phyloP scores from a whole-genome alignment of 2,113 vertebrate species.

The Petroica traversi region DNA sequence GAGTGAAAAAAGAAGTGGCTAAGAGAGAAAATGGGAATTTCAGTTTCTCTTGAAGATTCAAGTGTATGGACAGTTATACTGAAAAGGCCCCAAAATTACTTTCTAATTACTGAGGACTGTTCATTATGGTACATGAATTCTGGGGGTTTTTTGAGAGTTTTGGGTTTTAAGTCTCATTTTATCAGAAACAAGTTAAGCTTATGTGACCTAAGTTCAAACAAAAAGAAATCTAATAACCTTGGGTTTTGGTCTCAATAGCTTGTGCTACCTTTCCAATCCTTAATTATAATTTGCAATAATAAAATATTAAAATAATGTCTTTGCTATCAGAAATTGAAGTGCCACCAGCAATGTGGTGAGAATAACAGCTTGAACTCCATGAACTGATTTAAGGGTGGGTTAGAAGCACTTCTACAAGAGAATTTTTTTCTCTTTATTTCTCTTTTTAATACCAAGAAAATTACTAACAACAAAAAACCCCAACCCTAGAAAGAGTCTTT shows the following conservation, averaged over 20 bases:
- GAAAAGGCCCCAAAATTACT: background rate
- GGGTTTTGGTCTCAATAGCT: background rate
- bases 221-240: background rate
- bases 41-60: background rate
- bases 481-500: background rate
- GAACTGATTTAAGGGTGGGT: background rate
- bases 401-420: background rate
- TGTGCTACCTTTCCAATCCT: background rate
- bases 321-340: background rate
- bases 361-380: background rate
- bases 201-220: background rate
- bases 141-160: background rate
- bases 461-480: too few relatives aligned
- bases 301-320: background rate
- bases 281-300: background rate
- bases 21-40: background rate
- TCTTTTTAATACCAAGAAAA: too few relatives aligned
- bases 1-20: background rate
- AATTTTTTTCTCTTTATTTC: background rate
- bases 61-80: background rate
- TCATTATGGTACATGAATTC: background rate
- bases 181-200: background rate
- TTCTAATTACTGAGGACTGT: background rate
- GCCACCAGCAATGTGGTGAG: background rate
- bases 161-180: background rate